Evolutionary conservation across 2,113 vertebrate species (phyloP), one percentile per base, ranked within the genome.

Genomic region (Catharus fuscescens): DNA sequence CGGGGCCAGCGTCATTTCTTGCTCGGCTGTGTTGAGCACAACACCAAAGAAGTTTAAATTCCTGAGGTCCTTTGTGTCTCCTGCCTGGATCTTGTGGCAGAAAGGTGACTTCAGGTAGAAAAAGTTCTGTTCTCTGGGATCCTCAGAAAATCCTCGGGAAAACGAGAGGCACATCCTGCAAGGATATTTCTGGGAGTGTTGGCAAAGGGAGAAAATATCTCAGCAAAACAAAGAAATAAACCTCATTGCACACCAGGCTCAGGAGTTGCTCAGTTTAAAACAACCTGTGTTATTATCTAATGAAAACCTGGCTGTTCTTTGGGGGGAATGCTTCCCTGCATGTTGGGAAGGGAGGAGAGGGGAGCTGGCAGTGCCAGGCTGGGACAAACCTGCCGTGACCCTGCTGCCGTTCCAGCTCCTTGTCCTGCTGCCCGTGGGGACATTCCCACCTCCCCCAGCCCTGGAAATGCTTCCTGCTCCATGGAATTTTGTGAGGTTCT

Each of bases 21-120:
- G 79, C 95, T 97, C 93, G 36, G 54, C 53, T 86, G 48, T 47
- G 72, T 92, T 88, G 93, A 91, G 89, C 88, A 85, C 85, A 94
- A 67, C 93, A 83, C 74, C 81, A 42, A 83, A 62, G 92, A 91
- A 96, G 87, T 97, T 98, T 96, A 96, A 98, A 95, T 97, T 96
- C 96, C 86, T 80, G 83, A 92, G 93, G 76, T 91, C 93, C 94
- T 96, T 74, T 47, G 94, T 65, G 59, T 83, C 92, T 96, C 79
- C 81, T 69, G 93, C 90, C 91, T 83, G 26, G 85, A 29, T 59
- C 80, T 97, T 88, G 44, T 61, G 67, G 67, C 92, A 83, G 70
- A 89, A 88, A 96, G 94, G 90, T 96, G 96, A 96, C 93, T 96
- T 91, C 71, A 91, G 95, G 93, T 95, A 76, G 93, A 87, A 66